Conservation (phyloP, 2,797 vertebrate species). For the Liparis tanakae region DNA sequence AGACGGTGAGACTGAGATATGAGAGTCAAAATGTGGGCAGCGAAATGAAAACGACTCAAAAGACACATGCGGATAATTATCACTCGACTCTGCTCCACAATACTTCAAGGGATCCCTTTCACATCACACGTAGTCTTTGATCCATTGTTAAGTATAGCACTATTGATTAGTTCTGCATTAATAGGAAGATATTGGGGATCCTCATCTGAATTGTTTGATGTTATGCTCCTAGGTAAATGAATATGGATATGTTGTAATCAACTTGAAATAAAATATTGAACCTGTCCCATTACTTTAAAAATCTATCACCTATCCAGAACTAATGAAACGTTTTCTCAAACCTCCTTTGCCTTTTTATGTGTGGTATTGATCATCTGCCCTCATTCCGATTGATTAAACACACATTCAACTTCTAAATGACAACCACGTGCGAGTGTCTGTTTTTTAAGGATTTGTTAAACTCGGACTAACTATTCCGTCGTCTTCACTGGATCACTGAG, state of each 20-base stretch:
- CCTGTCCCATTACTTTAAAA: background rate
- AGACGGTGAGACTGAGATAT: background rate
- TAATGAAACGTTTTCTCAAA: background rate
- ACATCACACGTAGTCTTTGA: background rate
- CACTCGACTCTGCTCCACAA: background rate
- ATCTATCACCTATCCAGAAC: background rate
- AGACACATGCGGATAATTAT: background rate
- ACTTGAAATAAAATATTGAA: background rate
- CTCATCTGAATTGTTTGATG: background rate
- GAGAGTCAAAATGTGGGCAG: background rate
- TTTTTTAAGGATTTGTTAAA: slow-evolving; percentile 5
- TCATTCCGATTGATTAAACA: background rate
- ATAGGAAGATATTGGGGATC: background rate
- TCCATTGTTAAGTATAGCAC: background rate
- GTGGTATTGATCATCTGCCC: background rate
- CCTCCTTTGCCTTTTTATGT: background rate
- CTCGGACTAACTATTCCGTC: background rate
- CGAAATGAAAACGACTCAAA: background rate
- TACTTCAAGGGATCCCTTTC: background rate
- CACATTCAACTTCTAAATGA: background rate
- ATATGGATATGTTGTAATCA: background rate
- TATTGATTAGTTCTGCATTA: background rate
- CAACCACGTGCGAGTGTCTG: background rate
- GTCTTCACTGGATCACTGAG: background rate
- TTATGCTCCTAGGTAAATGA: background rate